These are phyloP conservation scores for Orientallactaga bullata DNA, from an alignment of 2,113 vertebrate genomes.

Conservation along the genomic window DNA sequence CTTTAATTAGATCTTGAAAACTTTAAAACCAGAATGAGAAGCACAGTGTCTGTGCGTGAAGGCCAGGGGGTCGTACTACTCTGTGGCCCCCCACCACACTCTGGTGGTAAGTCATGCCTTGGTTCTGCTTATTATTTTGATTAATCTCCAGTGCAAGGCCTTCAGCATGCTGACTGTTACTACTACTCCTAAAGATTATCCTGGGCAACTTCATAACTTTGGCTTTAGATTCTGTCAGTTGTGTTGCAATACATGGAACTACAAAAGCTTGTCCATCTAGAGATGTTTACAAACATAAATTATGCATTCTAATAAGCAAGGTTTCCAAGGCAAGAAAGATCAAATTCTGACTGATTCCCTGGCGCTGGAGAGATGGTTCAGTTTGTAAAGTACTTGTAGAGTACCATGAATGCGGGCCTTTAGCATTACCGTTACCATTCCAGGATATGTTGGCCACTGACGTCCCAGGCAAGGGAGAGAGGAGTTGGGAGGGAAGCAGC, in stretches of 20 bases:
- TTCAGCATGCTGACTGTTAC: too few relatives aligned
- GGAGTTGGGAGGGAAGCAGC: too few relatives aligned
- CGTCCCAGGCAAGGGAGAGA: too few relatives aligned
- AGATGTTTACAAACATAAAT: not conserved
- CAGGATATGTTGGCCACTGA: too few relatives aligned
- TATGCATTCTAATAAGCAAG: not conserved
- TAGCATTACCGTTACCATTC: too few relatives aligned
- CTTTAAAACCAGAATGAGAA: constrained; percentile 92
- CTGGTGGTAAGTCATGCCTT: constrained; percentile 90
- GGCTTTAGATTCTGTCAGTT: not conserved
- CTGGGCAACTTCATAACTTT: not conserved
- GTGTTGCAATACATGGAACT: not conserved
- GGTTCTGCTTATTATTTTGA: not conserved
- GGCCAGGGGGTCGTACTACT: constrained; percentile 97
- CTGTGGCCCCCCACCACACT: constrained; percentile 92
- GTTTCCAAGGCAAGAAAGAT: not conserved
- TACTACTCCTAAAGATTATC: not conserved
- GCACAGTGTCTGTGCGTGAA: constrained; percentile 94
- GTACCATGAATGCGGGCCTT: too few relatives aligned
- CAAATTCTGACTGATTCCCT: not conserved
- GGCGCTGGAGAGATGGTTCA: too few relatives aligned
- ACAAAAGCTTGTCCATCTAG: not conserved
- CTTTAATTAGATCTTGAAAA: constrained; percentile 91
- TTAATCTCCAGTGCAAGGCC: not conserved
- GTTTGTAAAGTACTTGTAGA: too few relatives aligned